phyloP scores from a whole-genome alignment of 2,113 vertebrate species.

The Solenodon paradoxus region DNA sequence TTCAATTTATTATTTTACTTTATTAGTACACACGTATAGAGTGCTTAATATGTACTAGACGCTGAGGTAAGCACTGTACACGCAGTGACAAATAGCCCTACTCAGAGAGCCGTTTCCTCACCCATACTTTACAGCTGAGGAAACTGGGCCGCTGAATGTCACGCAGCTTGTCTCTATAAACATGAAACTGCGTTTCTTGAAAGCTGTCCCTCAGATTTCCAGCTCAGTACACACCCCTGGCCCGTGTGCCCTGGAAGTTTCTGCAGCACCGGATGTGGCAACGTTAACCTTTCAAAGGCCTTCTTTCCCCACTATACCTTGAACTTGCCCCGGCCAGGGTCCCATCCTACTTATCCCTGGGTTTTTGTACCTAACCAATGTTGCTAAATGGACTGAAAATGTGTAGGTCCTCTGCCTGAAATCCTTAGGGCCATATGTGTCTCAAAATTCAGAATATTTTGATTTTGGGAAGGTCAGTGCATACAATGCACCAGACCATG shows the following conservation, averaged over 20 bases:
- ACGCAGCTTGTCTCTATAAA: not conserved
- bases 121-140: not conserved
- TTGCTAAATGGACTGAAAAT: not conserved
- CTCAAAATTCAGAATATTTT: not conserved
- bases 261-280: no score
- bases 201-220: not conserved
- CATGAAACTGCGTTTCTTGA: not conserved
- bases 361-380: not conserved
- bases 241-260: no score
- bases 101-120: not conserved
- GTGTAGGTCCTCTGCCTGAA: not conserved
- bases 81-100: not conserved
- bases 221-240: no score
- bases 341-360: not conserved
- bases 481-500: not conserved
- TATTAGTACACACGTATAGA: not conserved
- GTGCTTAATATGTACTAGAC: not conserved
- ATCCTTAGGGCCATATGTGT: not conserved
- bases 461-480: not conserved
- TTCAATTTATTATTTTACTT: not conserved
- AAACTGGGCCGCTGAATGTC: not conserved
- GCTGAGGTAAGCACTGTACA: not conserved
- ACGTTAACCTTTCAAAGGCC: not conserved
- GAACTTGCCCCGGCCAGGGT: not conserved
- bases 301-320: not conserved